Conservation (phyloP, 2,113 vertebrate genomes). For the Eidolon helvum region DNA sequence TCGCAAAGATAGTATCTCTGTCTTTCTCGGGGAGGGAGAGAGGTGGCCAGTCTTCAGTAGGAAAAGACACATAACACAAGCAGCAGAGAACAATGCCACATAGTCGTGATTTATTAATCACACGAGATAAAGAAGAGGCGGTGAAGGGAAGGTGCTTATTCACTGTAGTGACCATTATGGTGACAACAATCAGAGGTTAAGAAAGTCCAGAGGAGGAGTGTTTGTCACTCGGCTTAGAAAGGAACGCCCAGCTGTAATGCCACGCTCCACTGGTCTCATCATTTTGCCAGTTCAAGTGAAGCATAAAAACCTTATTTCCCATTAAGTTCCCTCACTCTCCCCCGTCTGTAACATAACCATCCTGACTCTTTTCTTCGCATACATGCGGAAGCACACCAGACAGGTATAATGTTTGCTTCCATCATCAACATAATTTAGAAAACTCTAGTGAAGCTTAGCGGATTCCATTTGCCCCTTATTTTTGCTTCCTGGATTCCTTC, state of each 20-base stretch:
- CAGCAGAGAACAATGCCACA: not conserved
- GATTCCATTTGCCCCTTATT: not conserved
- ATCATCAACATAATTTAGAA: not conserved
- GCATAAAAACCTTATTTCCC: not conserved
- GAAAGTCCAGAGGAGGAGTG: not conserved
- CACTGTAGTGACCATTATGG: not conserved
- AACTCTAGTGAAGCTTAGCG: not conserved
- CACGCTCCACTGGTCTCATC: not conserved
- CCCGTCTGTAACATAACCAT: not conserved
- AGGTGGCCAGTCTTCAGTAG: not conserved
- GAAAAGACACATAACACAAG: not conserved
- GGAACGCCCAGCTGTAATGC: not conserved
- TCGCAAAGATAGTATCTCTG: not conserved
- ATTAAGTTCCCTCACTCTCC: not conserved
- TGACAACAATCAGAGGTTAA: not conserved
- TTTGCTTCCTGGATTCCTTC: not conserved
- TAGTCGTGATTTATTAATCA: not conserved
- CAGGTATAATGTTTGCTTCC: not conserved
- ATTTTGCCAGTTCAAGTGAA: not conserved
- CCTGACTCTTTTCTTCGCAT: not conserved
- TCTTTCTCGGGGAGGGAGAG: not conserved
- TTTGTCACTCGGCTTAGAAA: not conserved
- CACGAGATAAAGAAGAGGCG: not conserved
- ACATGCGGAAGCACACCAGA: not conserved
- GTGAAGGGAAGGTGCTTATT: not conserved